Evolutionary conservation across 2,888 invertebrate species (phyloP).

Genomic region (Protonemura montana): DNA sequence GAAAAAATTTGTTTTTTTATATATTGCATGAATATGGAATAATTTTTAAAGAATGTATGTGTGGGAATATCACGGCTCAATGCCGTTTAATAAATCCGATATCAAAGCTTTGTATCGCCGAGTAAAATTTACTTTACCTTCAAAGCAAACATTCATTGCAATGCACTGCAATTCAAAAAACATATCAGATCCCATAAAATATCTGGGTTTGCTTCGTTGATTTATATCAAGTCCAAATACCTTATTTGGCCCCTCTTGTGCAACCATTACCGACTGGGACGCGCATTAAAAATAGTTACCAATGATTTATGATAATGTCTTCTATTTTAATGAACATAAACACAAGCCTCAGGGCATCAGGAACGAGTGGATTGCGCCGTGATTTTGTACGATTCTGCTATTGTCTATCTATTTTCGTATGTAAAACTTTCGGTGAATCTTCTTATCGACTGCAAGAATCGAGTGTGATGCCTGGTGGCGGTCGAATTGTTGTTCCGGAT

Average conservation of each 20-base stretch:
- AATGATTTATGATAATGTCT: background rate
- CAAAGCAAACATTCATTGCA: background rate
- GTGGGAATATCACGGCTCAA: background rate
- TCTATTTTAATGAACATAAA: background rate
- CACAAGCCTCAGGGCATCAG: background rate
- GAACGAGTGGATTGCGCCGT: background rate
- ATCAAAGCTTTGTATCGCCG: background rate
- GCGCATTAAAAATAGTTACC: background rate
- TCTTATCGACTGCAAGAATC: background rate
- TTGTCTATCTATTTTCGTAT: background rate
- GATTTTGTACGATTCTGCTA: background rate
- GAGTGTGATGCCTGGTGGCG: background rate
- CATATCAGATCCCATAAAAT: background rate
- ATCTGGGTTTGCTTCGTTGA: background rate
- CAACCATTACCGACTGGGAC: background rate
- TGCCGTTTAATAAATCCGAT: background rate
- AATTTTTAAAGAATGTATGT: background rate
- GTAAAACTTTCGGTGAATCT: conserved; percentile 4
- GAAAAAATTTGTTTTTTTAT: background rate
- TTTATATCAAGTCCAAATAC: background rate
- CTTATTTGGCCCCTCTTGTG: background rate
- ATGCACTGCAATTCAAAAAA: background rate
- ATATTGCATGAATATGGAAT: background rate
- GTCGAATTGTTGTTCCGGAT: background rate
- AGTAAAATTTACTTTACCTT: background rate